Base-by-base conservation (phyloP, 2,113 vertebrate species). In the Chlamydotis undulata region DNA sequence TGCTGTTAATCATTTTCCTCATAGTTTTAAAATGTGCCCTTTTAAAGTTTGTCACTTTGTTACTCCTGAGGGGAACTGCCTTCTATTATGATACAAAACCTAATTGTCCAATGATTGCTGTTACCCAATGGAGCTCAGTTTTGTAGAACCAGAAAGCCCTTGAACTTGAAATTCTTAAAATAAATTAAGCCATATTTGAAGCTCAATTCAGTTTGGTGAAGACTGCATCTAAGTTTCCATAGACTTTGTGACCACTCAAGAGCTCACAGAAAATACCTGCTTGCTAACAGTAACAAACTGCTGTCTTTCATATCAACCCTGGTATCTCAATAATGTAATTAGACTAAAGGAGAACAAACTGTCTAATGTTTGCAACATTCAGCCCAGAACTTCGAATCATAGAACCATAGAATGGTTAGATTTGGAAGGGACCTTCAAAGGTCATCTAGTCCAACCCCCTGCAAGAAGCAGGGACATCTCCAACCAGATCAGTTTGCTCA, bases 1-100 rank as follows among this genome's bases (percentile, higher is more conserved):
- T 96, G 94, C 97, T 97, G 96, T 96, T 96, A 96, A 96, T 90
- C 76, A 93, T 96, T 97, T 96, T 94, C 88, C 93, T 95, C 94
- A 82, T 96, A 92, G 82, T 95, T 97, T 97, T 90, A 96, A 96
- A 97, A 91, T 93, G 45, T 97, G 94, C 96, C 95, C 96, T 97
- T 97, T 97, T 90, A 95, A 95, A 96, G 82, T 93, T 96, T 95
- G 82, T 84, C 35, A 86, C 68, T 94, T 59, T 61, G 69, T 88
- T 80, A 80, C 70, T 95, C 84, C 52, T 76, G 22, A 39, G 67
- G 83, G 53, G 26, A 81, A 55, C 50, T 87, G 10, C 19, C 19
- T 79, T 89, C 50, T 64, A 55, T 63, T 85, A 57, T 56, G 47
- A 68, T 67, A 91, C 49, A 86, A 92, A 81, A 52, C 4, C 26